phyloP scores from a whole-genome alignment of 2,797 vertebrate genomes.

The Acestrorhynchus altus region DNA sequence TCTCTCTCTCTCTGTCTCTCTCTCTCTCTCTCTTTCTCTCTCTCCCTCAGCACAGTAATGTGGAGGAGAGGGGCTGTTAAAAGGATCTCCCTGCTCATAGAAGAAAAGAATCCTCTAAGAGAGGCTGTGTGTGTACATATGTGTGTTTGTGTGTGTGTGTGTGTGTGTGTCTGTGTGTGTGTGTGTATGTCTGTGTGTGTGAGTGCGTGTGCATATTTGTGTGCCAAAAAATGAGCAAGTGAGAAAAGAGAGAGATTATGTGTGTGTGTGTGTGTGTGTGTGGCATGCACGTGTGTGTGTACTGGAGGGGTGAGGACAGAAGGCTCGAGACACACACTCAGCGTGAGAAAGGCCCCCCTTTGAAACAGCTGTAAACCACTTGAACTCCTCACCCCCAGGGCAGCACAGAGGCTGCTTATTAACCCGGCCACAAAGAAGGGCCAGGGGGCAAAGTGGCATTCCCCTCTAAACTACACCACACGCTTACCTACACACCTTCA shows the following conservation, averaged over 20 bases:
- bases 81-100: not conserved
- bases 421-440: not conserved
- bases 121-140: not conserved
- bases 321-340: not conserved
- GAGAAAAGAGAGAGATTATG: too few species aligned
- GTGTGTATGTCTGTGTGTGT: too few species aligned
- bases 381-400: slow-evolving; percentile 26
- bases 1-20: not conserved
- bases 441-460: not conserved
- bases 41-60: not conserved
- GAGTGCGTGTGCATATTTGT: not conserved
- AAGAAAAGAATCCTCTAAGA: not conserved
- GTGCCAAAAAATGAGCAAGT: too few species aligned
- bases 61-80: not conserved
- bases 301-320: not conserved
- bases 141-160: not conserved
- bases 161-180: not conserved
- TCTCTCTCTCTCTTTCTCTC: not conserved
- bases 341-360: slow-evolving; percentile 17
- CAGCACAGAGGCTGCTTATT: slow-evolving; percentile 1
- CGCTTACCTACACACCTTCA: not conserved
- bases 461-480: not conserved
- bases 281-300: not conserved
- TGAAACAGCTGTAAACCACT: slow-evolving; percentile 29
- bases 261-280: not conserved